Conservation (phyloP, 2,888 invertebrate genomes). For the Lepidocyrtinus sp. region DNA sequence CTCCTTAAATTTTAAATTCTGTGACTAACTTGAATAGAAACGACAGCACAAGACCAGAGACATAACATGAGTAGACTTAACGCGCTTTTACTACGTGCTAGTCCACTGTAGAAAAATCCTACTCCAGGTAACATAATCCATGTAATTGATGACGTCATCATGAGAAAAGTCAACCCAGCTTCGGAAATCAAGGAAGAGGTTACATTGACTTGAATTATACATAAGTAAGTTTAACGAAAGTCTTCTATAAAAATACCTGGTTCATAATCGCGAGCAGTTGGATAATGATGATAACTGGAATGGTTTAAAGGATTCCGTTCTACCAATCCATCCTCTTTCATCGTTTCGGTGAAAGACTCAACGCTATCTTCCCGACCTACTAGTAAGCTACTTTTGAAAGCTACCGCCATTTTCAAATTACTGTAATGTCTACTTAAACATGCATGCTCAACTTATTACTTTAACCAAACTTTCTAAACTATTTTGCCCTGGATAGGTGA, state of each 20-base stretch:
- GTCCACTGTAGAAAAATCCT: slow-evolving; percentile 67
- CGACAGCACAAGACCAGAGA: slow-evolving; percentile 66
- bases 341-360: too few relatives aligned
- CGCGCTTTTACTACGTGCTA: slow-evolving; percentile 65
- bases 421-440: neutral
- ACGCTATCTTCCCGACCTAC: neutral
- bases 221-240: too few relatives aligned
- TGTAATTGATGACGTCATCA: slow-evolving; percentile 54
- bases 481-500: neutral
- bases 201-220: neutral
- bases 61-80: slow-evolving; percentile 65
- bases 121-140: slow-evolving; percentile 66
- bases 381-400: neutral
- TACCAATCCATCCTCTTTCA: slow-evolving; percentile 4
- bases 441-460: neutral
- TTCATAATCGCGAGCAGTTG: slow-evolving; percentile 35
- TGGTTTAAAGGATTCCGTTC: too few relatives aligned
- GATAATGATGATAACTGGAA: slow-evolving; percentile 39
- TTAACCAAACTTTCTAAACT: neutral
- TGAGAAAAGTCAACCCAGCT: slow-evolving; percentile 41
- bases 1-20: neutral
- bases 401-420: neutral
- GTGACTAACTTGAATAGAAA: slow-evolving; percentile 66
- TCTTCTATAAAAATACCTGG: too few relatives aligned
- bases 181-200: slow-evolving; percentile 28